phyloP scores from a whole-genome alignment of 2,113 vertebrate genomes.

The Phalacrocorax carbo region DNA sequence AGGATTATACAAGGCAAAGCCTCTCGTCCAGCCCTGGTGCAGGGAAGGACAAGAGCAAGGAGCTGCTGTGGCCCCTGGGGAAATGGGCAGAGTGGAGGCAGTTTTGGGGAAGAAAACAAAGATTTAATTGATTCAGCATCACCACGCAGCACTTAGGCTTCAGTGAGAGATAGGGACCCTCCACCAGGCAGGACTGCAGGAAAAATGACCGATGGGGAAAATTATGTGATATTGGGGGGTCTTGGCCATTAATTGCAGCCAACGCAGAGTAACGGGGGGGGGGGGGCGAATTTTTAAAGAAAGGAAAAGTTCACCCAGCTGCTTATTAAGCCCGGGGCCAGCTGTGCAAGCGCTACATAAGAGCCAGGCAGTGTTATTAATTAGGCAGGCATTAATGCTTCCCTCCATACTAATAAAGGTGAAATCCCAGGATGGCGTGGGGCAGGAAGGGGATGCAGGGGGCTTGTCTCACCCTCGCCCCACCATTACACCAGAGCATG shows the following conservation, averaged over 20 bases:
- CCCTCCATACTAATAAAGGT: neutral
- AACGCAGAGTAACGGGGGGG: neutral
- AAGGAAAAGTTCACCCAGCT: constrained; percentile 22
- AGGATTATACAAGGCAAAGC: constrained; percentile 47
- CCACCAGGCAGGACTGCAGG: neutral
- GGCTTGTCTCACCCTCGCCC: neutral
- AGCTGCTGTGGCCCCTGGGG: neutral
- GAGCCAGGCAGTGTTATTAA: neutral
- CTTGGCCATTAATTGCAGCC: neutral
- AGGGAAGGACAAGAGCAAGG: neutral
- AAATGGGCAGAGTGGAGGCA: neutral
- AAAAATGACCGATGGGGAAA: accelerated
- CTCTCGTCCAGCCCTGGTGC: neutral
- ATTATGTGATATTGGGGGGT: neutral
- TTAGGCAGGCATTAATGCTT: neutral
- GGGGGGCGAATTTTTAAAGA: too few species aligned
- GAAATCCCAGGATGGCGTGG: neutral
- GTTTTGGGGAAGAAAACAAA: neutral
- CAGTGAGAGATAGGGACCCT: neutral
- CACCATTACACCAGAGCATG: neutral
- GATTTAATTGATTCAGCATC: neutral
- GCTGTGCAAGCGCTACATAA: neutral
- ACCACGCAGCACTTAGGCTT: neutral
- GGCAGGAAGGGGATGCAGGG: neutral
- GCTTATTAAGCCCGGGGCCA: neutral